These are phyloP conservation scores for Clarias magur DNA, from an alignment of 2,113 vertebrate genomes.

Conservation along the genomic window DNA sequence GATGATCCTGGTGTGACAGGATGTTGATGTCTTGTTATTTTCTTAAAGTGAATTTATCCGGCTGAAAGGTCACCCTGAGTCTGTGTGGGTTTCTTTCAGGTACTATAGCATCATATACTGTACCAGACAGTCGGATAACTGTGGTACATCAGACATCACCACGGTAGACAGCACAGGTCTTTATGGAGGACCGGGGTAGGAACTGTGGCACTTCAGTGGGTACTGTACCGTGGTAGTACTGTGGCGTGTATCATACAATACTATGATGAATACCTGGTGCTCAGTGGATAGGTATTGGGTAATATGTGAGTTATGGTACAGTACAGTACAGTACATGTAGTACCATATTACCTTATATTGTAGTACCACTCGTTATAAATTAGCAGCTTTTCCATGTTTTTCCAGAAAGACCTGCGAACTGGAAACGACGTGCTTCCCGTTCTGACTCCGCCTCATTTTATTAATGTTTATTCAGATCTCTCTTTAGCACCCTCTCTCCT, in stretches of 20 bases:
- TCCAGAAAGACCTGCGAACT: neutral
- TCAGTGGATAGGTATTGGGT: too few relatives aligned
- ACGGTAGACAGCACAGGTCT: too few relatives aligned
- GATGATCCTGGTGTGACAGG: neutral
- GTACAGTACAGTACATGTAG: too few relatives aligned
- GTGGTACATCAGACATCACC: too few relatives aligned
- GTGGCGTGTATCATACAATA: too few relatives aligned
- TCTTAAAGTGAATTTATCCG: neutral
- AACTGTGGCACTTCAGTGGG: too few relatives aligned
- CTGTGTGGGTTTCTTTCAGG: neutral
- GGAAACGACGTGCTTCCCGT: neutral
- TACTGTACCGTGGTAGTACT: too few relatives aligned
- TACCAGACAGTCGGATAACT: too few relatives aligned
- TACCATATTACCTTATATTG: too few relatives aligned
- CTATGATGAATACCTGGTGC: too few relatives aligned
- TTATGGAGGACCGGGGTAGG: too few relatives aligned
- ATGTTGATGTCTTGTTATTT: neutral
- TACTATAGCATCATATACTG: neutral
- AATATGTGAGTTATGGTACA: too few relatives aligned
- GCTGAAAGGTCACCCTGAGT: neutral
- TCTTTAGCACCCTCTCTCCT: conserved; percentile 14
- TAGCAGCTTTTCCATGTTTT: neutral
- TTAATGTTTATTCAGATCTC: neutral
- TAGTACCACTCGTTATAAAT: neutral
- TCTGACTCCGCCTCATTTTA: neutral